Base-by-base conservation (phyloP, 2,888 invertebrate genomes). In the Heliothis peltigera region DNA sequence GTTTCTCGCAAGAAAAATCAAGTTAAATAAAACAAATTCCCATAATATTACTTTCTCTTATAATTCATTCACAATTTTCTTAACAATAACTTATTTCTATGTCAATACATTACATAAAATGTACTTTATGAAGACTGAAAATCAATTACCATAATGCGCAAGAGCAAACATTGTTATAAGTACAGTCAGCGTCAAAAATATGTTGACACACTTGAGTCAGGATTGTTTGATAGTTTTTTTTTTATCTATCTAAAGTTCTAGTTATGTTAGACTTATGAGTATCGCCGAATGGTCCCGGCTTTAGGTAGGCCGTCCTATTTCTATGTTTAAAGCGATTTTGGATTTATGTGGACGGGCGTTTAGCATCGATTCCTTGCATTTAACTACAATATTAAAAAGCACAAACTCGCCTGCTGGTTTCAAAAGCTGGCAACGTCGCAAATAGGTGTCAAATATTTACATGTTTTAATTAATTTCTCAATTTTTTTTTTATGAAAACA, bases 21-120 rank as follows among this genome's bases (percentile, higher is more conserved):
- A 35, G 47, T 15, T 4, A 57, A 64, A 64, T 55, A 56, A 61
- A 69, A 69, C n/a, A 55, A 46, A 8, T 47, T n/a, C 25, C 44
- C 28, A n/a, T 44, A 28, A 65, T 71, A 79, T 67, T 61, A 66
- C 10, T 74, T 66, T 48, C 48, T 68, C 68, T 68, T 79, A 75
- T 69, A 69, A 49, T 77, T 42, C 75, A 80, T 77, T 77, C 79
- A 79, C 78, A 79, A 77, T 77, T 67, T 66, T 60, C 68, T 80
- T 79, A 77, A 54, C 58, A 59, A 43, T 69, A 65, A 75, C 62
- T 64, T 74, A 77, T 17, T 47, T 10, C 57, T 68, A 75, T 18
- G 43, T 53, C 49, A 68, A 74, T 68, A 70, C 73, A 79, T 68
- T 63, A 69, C 32, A 51, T 64, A 42, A 19, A 71, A 80, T 75